Percentiles rank a stretch among this genome's conserved stretches.
These are phyloP conservation scores for Danio aesculapii DNA, from an alignment of 2,797 vertebrate genomes.

Conservation along the genomic window DNA sequence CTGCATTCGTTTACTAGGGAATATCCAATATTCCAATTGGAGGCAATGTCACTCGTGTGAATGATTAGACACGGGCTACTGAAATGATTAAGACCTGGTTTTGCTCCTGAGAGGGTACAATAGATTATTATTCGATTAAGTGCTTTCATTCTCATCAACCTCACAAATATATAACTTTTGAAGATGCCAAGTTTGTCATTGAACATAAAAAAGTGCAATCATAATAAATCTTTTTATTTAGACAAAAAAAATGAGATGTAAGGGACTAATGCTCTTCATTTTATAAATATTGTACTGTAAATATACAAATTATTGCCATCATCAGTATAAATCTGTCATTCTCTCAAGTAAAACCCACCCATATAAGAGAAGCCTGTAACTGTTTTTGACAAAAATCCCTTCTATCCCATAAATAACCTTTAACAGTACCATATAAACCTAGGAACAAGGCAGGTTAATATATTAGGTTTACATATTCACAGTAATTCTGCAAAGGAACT, in stretches of 20 bases:
- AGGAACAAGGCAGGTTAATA: conserved; percentile 50
- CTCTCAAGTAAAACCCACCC: conserved; percentile 14
- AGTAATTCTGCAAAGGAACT: conserved; percentile 58
- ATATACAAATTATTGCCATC: conserved; percentile 64
- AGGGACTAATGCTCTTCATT: conserved; percentile 49
- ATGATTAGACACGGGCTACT: conserved; percentile 46
- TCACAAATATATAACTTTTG: conserved; percentile 12
- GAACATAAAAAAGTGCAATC: conserved; percentile 56
- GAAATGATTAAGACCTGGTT: conserved; percentile 63
- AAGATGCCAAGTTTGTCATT: conserved; percentile 37
- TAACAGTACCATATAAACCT: conserved; percentile 57
- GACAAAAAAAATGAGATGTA: conserved; percentile 17
- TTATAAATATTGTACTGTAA: conserved; percentile 56
- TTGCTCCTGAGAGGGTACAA: conserved; percentile 61
- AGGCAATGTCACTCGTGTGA: conserved; percentile 59
- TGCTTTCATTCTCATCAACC: conserved; percentile 39
- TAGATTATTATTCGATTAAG: conserved; percentile 46
- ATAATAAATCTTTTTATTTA: conserved; percentile 47
- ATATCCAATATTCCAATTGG: conserved; percentile 64
- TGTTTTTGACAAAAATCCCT: conserved; percentile 42
- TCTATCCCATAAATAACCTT: conserved; percentile 51
- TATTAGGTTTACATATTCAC: conserved; percentile 53
- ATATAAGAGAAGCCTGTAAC: conserved; percentile 37
- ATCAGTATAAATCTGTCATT: conserved; percentile 45
- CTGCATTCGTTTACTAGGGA: conserved; percentile 29